These are phyloP conservation scores for Pachyrhynchus sulphureomaculatus DNA, from an alignment of 1,140 invertebrate genomes.

Conservation along the genomic window DNA sequence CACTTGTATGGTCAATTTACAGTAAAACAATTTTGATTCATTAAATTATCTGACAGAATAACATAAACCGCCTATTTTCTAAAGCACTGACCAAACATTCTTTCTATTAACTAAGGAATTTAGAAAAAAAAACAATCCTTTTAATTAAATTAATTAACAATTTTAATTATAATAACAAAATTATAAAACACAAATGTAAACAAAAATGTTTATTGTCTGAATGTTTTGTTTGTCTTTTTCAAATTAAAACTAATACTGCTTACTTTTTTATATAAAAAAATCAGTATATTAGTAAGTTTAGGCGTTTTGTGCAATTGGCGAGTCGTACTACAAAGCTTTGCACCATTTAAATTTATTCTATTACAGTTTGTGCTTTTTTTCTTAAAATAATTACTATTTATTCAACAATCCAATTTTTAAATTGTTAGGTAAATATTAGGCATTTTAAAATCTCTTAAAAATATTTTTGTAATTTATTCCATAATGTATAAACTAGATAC, in stretches of 20 bases:
- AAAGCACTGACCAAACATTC: constrained; percentile 22
- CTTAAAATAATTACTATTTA: no score
- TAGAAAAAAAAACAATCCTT: constrained; percentile 18
- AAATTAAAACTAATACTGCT: constrained; percentile 22
- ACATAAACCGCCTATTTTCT: not conserved
- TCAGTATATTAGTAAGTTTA: not conserved
- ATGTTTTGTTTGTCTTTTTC: constrained; percentile 24
- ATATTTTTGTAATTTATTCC: no score
- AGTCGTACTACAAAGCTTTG: no score
- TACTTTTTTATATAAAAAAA: not conserved
- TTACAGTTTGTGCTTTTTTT: no score
- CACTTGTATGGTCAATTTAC: not conserved
- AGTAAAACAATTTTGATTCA: not conserved
- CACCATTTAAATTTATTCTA: no score
- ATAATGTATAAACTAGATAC: no score
- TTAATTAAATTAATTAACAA: constrained; percentile 5
- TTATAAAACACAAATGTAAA: not conserved
- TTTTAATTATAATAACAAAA: not conserved
- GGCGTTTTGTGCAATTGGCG: no score
- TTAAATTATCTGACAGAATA: not conserved
- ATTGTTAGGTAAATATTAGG: no score
- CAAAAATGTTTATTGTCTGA: constrained; percentile 24
- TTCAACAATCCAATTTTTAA: no score
- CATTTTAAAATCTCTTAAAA: no score
- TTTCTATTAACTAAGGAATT: constrained; percentile 12